Evolutionary conservation across 2,888 invertebrate genomes (phyloP), one percentile per base, ranked within the genome.

Genomic region (Neoascia interrupta): DNA sequence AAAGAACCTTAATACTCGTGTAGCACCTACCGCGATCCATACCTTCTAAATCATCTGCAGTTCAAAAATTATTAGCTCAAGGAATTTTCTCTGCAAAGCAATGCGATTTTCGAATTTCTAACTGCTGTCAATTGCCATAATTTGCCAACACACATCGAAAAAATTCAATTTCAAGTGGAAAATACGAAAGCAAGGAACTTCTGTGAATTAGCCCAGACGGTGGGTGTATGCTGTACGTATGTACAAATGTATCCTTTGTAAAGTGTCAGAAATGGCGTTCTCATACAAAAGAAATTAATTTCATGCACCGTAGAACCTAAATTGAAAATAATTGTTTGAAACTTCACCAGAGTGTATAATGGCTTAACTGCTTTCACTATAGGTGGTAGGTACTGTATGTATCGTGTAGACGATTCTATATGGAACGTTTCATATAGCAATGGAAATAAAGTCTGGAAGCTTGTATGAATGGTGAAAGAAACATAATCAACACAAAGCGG

Each of bases 261-360:
- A 79, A 79, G 79, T 72, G 72, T 73, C 79, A 66, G 73, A 79
- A 79, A 73, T 73, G 70, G 43, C 61, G 66, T 41, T 69, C 61
- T 56, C 69, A 75, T 54, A 80, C 81, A 82, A 82, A 82, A 76
- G 83, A 82, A 84, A 84, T 84, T 84, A 84, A 84, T 84, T 84
- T 84, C 84, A 84, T 83, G 84, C 82, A 82, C 83, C 81, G 79
- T 61, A 83, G 79, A 76, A 81, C 83, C 80, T 82, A 84, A 84
- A 84, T 84, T 82, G 83, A 81, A 84, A 83, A 84, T 82, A 84
- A 84, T 84, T 84, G 82, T 81, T 82, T 81, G 81, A 76, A 75
- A 74, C 81, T 73, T 73, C 72, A 73, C 49, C 73, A 37, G 36
- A 79, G 79, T 73, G 79, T 66, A 73, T 79, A 73, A 73, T 73